phyloP scores from a whole-genome alignment of 2,797 vertebrate species.

The Loriculus beryllinus region DNA sequence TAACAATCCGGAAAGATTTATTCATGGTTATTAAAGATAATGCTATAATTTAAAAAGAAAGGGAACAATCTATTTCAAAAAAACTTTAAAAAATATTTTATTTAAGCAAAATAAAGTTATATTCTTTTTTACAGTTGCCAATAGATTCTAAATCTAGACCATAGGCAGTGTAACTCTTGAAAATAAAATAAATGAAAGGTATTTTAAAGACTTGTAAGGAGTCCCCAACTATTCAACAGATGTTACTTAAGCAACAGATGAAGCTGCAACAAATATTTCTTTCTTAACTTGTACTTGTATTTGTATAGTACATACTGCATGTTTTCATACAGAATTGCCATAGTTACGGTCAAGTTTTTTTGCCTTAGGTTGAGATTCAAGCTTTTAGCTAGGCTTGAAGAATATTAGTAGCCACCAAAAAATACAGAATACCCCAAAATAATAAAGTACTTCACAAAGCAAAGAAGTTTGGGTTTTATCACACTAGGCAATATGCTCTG shows the following conservation, averaged over 20 bases:
- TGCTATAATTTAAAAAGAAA: background rate
- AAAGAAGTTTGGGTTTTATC: background rate
- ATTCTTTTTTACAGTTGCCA: background rate
- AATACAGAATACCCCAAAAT: background rate
- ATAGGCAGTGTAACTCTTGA: background rate
- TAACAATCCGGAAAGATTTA: slow-evolving; percentile 38
- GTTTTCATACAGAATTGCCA: background rate
- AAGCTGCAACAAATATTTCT: background rate
- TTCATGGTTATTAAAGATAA: slow-evolving; percentile 44
- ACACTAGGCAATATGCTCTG: background rate
- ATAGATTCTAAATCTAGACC: background rate
- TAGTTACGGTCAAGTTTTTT: background rate
- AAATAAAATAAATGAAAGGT: background rate
- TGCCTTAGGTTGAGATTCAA: background rate
- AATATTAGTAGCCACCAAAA: background rate
- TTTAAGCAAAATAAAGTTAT: background rate
- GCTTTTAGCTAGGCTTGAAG: background rate
- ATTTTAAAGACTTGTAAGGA: background rate
- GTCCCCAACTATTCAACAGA: background rate
- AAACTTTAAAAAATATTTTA: too few species aligned
- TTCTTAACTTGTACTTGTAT: background rate
- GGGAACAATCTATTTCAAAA: background rate
- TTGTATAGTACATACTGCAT: background rate
- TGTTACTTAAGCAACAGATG: background rate
- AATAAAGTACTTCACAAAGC: background rate